A percentile compares a stretch with the other conserved stretches of the same genome.
These are phyloP conservation scores for Ophioninae sp. DNA, from an alignment of 2,888 invertebrate species.

Conservation along the genomic window DNA sequence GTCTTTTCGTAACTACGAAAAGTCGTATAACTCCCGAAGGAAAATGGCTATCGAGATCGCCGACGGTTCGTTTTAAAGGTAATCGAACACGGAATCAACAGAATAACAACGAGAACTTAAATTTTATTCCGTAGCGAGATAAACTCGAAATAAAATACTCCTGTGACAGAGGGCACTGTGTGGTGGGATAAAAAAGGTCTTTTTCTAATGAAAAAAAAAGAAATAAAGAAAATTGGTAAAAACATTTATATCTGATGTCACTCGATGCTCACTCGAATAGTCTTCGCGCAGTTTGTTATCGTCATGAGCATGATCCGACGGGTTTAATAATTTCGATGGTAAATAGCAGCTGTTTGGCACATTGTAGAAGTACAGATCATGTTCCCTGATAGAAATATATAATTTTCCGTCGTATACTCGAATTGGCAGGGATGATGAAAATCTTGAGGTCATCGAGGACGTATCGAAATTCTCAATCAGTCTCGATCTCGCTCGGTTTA, in stretches of 20 bases:
- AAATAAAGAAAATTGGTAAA: no score
- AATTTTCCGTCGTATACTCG: no score
- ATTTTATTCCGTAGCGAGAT: background rate
- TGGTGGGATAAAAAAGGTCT: no score
- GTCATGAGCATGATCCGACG: no score
- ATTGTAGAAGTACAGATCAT: no score
- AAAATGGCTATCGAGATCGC: background rate
- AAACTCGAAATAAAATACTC: background rate
- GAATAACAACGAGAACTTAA: background rate
- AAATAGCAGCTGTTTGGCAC: no score
- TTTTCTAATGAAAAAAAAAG: no score
- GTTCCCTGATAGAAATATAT: no score
- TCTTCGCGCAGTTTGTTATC: no score
- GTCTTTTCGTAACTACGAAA: background rate
- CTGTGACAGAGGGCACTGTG: background rate
- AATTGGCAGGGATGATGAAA: background rate
- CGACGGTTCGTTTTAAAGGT: background rate
- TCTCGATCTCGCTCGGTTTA: slow-evolving; percentile 14
- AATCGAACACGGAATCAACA: background rate
- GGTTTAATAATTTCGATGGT: no score
- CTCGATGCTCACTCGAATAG: no score
- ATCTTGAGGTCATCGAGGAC: slow-evolving; percentile 14
- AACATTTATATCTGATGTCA: no score
- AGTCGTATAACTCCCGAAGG: background rate
- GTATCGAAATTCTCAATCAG: background rate